Evolutionary conservation across 2,113 vertebrate species (phyloP).

Genomic region (Hipposideros armiger): DNA sequence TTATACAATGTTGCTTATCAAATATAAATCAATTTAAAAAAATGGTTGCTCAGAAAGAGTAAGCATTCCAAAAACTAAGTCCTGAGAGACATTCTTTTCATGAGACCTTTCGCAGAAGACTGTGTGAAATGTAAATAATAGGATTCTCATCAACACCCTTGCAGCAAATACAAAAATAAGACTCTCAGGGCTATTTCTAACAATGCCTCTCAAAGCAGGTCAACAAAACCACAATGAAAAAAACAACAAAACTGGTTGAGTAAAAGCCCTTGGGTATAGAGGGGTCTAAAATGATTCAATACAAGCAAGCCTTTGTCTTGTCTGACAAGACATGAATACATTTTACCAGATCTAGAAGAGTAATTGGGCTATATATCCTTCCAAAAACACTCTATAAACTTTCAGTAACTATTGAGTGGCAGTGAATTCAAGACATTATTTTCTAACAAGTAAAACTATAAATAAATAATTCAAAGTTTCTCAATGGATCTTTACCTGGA

Average conservation of each 20-base stretch:
- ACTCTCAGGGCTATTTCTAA: not conserved
- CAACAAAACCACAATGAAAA: not conserved
- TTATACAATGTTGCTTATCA: not conserved
- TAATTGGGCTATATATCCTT: not conserved
- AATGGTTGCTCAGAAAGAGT: not conserved
- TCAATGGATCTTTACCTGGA: not conserved
- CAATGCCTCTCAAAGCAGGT: not conserved
- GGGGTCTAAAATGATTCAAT: not conserved
- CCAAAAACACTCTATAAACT: not conserved
- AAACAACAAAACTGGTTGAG: not conserved
- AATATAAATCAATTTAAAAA: not conserved
- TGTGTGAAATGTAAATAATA: not conserved
- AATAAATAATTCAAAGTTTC: not conserved
- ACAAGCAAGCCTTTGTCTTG: not conserved
- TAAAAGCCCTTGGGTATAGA: not conserved
- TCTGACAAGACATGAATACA: not conserved
- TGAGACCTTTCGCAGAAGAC: not conserved
- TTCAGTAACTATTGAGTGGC: not conserved
- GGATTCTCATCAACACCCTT: not conserved
- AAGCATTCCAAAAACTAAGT: not conserved
- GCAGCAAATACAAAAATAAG: not conserved
- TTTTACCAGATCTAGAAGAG: not conserved
- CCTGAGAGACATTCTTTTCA: not conserved
- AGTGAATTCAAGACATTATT: not conserved
- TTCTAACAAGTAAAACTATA: conserved; percentile 29